Evolutionary conservation across 35 echinoderm and acorn worm genomes (phyloP), one percentile per base, ranked within the genome.

Genomic region (Heliocidaris erythrogramma): DNA sequence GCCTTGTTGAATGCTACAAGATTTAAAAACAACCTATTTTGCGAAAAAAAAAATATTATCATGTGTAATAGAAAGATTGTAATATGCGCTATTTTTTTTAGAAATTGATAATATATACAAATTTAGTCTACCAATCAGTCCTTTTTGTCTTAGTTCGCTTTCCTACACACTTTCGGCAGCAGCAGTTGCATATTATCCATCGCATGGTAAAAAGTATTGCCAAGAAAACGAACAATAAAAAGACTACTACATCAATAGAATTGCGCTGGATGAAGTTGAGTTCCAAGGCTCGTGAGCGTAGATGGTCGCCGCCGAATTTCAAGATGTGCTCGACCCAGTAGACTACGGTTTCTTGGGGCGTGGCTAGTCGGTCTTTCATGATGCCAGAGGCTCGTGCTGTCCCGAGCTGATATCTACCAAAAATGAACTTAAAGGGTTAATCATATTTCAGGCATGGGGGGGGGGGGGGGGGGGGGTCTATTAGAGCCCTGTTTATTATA

Each of bases 271-370:
- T 90, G 27, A 95, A 95, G 85, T 87, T 95, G 42, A 96, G 93
- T 53, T 97, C 95, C 7, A 52, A 27, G 7, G 88, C 90, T 60
- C 59, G 13, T 8, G 95, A 90, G 6, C 97, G 86, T 5, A 97
- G 95, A 88, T 97, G 97, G 5, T 92, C 94, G 10, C 97, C 97
- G 32, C 97, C 97, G 52, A 96, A 96, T 87, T 97, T 96, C n/a
- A 96, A 85, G 30, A 97, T 90, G 85, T 97, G 97, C 69, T 96
- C 95, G 16, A 97, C 96, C 97, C 97, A 97, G 85, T 93, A 93
- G 47, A 96, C 95, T 31, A 94, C 94, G 50, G 95, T 96, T 24
- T 97, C 97, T 16, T 42, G 65, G 16, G 97, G 97, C 96, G 52
- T 53, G 48, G 86, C 90, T 85, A 47, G 52, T 3, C 18, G 49